These are phyloP conservation scores for Chanos chanos DNA, from an alignment of 2,797 vertebrate species.

Conservation along the genomic window DNA sequence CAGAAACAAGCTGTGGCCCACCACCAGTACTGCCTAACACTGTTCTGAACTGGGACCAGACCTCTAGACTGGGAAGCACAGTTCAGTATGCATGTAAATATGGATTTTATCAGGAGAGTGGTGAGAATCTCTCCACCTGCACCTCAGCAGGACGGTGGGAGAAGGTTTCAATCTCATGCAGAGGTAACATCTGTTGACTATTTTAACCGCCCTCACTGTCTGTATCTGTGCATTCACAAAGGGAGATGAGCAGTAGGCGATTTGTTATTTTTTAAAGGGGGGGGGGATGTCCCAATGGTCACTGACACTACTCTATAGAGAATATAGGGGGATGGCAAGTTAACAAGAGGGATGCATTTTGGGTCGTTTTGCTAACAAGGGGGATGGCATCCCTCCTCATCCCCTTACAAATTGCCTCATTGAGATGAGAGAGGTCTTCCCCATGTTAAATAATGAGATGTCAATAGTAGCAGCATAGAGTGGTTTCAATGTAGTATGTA, in stretches of 20 bases:
- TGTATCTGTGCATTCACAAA: background rate
- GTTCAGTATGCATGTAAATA: constrained; percentile 70
- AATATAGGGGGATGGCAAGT: too few relatives aligned
- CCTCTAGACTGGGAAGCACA: constrained; percentile 59
- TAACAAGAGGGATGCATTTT: too few relatives aligned
- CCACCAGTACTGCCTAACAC: constrained; percentile 66
- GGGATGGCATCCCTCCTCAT: too few relatives aligned
- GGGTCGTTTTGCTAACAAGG: too few relatives aligned
- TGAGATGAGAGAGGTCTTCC: too few relatives aligned
- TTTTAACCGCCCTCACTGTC: background rate
- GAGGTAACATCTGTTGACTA: constrained; percentile 62
- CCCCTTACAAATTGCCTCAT: too few relatives aligned
- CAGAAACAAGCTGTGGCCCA: constrained; percentile 79
- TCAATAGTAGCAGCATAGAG: too few relatives aligned
- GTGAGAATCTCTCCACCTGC: constrained; percentile 69
- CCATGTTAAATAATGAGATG: too few relatives aligned
- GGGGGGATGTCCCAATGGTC: too few relatives aligned
- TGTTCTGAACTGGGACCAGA: constrained; percentile 67
- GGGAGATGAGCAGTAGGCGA: background rate
- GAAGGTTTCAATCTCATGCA: constrained; percentile 66
- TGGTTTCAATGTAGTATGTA: too few relatives aligned
- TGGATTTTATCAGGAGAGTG: constrained; percentile 70
- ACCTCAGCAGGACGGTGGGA: constrained; percentile 70
- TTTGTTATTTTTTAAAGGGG: too few relatives aligned
- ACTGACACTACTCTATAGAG: too few relatives aligned